These are phyloP conservation scores for Poecilia wingei DNA, from an alignment of 2,797 vertebrate species.

Conservation along the genomic window DNA sequence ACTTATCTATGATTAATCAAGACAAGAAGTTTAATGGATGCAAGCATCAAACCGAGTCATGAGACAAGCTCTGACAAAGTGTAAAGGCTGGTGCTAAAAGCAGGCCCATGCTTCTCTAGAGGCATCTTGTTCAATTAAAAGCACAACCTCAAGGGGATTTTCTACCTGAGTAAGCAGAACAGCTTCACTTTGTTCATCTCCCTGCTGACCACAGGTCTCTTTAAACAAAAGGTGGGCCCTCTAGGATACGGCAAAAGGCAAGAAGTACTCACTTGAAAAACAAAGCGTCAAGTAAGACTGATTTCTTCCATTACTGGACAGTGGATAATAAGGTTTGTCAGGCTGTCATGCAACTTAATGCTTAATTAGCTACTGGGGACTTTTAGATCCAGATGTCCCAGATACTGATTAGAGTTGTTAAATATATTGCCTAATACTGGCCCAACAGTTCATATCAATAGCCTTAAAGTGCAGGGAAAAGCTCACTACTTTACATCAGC, in stretches of 20 bases:
- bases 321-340: neutral
- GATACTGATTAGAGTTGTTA: neutral
- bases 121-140: conserved; percentile 60
- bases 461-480: neutral
- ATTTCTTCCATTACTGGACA: neutral
- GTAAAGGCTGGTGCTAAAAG: conserved; percentile 45
- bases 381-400: neutral
- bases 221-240: conserved; percentile 21
- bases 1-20: conserved; percentile 36
- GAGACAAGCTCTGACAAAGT: conserved; percentile 25
- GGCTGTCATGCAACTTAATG: neutral
- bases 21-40: conserved; percentile 39
- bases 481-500: neutral
- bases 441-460: neutral
- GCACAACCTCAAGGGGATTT: conserved; percentile 44
- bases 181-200: conserved; percentile 44
- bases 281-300: neutral
- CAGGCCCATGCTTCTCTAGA: conserved; percentile 40
- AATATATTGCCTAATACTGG: neutral
- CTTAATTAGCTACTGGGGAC: neutral
- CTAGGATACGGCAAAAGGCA: neutral
- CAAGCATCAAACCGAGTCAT: conserved; percentile 30
- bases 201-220: conserved; percentile 53
- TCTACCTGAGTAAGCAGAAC: conserved; percentile 73
- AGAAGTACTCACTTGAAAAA: conserved; percentile 13